Evolutionary conservation across 2,888 invertebrate species (phyloP), one percentile per base, ranked within the genome.

Genomic region (Cistogaster globosa): DNA sequence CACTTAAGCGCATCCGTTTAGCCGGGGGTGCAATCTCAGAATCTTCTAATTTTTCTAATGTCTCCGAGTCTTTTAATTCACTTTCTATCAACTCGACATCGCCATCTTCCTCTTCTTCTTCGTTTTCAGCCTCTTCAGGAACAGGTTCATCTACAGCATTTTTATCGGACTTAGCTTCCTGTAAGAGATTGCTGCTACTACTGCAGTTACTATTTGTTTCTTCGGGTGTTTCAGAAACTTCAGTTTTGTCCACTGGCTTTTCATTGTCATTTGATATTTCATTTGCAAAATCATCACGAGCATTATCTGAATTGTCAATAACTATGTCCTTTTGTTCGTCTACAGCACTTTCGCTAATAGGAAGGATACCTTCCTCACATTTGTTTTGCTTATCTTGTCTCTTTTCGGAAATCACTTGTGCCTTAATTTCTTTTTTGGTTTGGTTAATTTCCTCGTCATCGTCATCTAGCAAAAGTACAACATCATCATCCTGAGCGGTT

Each of bases 231-330:
- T 75, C 84, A 16, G 51, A 12, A 22, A 20, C 38, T 32, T 48
- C 65, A 32, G 1, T n/a, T 71, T 80, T 79, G 0, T 60, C 18
- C 22, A 58, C 60, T n/a, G 68, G 14, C 65, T 79, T 75, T 26
- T 77, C 51, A 12, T 63, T 36, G 18, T 51, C 48, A 42, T 53
- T 82, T 9, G 53, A 51, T 20, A 83, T 77, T 26, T 86, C 86
- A 2, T 71, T 60, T 26, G 45, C 90, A 76, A 90, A 90, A 81
- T 91, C 90, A 88, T 92, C 91, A 32, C 90, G 89, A 18, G 91
- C 92, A 88, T 91, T 91, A 87, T 92, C 92, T 0, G 92, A 90
- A 78, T 91, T 91, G 74, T 92, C 91, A 12, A 20, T 86, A 53
- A 32, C 90, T 81, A 84, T 58, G 5, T 75, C 58, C 32, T 80